Evolutionary conservation across 2,113 vertebrate species (phyloP).

Genomic region (Crotalus tigris): DNA sequence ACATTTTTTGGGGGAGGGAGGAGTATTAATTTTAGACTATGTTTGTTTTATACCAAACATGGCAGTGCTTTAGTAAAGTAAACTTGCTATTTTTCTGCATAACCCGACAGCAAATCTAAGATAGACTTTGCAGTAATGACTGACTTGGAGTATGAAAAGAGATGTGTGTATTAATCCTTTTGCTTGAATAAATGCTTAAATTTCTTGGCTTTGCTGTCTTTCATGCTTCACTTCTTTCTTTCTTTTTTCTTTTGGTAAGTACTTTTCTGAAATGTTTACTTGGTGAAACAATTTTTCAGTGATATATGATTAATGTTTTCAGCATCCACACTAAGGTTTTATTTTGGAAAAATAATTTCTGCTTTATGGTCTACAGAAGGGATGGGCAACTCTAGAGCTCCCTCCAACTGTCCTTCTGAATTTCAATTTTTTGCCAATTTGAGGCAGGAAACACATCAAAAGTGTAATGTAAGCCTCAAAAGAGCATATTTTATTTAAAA

Average conservation of each 20-base stretch:
- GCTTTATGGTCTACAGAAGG: not conserved
- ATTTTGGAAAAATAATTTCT: conserved; percentile 14
- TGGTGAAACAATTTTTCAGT: conserved; percentile 28
- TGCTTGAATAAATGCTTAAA: conserved; percentile 53
- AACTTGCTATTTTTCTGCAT: conserved; percentile 43
- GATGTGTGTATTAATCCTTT: not conserved
- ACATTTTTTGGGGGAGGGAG: not conserved
- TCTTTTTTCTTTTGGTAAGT: conserved; percentile 75
- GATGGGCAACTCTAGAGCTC: not conserved
- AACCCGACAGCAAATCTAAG: conserved; percentile 27
- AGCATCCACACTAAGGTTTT: not conserved
- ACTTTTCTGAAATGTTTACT: conserved; percentile 22
- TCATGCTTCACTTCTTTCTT: conserved; percentile 69
- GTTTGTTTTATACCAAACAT: conserved; percentile 10
- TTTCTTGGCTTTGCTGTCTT: conserved; percentile 61
- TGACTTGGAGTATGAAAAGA: conserved; percentile 24
- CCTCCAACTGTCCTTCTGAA: not conserved
- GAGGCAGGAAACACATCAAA: not conserved
- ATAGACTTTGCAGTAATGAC: conserved; percentile 23
- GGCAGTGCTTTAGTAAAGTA: conserved; percentile 51
- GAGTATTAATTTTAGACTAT: not conserved
- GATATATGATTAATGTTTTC: not conserved
- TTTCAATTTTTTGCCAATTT: not conserved
- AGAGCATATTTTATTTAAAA: not conserved
- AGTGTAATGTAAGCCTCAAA: not conserved